A percentile compares a stretch with the other conserved stretches of the same genome.
Conservation (phyloP, 1,140 invertebrate genomes). For the Polypedilum vanderplanki region DNA sequence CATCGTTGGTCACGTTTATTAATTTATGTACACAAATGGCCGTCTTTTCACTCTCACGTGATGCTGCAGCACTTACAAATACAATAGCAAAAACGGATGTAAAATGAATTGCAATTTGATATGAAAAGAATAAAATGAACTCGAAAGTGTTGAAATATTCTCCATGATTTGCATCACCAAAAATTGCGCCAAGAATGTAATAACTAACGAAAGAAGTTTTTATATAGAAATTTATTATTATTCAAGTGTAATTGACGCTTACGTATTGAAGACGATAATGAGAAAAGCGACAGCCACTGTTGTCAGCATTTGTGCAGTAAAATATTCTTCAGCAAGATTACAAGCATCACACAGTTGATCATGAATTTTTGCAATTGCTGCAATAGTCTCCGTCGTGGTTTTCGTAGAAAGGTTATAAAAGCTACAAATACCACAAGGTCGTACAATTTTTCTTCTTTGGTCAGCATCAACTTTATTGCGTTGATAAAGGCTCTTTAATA, state of each 20-base stretch:
- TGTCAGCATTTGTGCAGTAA: constrained; percentile 41
- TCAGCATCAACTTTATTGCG: background rate
- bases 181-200: constrained; percentile 41
- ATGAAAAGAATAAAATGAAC: constrained; percentile 42
- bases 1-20: constrained; percentile 39
- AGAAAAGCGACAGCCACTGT: constrained; percentile 43
- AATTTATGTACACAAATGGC: constrained; percentile 40
- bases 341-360: constrained; percentile 42
- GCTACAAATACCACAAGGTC: constrained; percentile 24
- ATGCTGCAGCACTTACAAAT: constrained; percentile 41
- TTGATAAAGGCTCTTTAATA: constrained; percentile 20
- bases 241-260: background rate
- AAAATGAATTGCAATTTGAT: constrained; percentile 42
- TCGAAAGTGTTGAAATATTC: constrained; percentile 42
- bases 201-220: constrained; percentile 31
- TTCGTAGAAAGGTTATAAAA: background rate
- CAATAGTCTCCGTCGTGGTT: constrained; percentile 31
- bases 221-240: background rate
- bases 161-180: constrained; percentile 40
- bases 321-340: constrained; percentile 42
- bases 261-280: constrained; percentile 42
- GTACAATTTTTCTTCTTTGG: background rate
- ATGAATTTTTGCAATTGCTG: constrained; percentile 41
- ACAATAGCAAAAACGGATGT: constrained; percentile 42
- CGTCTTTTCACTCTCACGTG: constrained; percentile 42